Conservation (phyloP, 2,888 invertebrate species). For the Dicycla oo region DNA sequence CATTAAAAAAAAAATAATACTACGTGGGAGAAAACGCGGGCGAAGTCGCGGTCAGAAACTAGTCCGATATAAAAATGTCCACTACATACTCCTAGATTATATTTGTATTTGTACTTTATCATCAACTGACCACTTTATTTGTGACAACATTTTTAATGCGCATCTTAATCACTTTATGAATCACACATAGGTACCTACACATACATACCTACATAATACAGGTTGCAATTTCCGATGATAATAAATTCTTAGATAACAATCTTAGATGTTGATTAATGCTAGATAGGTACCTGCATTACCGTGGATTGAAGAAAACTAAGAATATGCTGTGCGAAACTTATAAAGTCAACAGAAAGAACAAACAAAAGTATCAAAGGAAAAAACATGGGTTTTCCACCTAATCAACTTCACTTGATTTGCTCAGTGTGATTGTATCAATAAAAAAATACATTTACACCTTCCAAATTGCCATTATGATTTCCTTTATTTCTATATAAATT, state of each 20-base stretch:
- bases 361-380: no score
- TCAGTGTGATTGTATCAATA: no score
- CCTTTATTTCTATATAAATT: no score
- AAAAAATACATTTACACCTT: no score
- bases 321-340: not conserved
- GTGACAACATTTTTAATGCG: conserved; percentile 29
- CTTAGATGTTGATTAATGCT: conserved; percentile 29
- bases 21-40: no score
- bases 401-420: no score
- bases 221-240: conserved; percentile 53
- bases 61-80: not conserved
- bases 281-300: conserved; percentile 25
- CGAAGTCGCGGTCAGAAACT: not conserved
- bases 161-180: conserved; percentile 28
- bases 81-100: not conserved
- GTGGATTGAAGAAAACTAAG: conserved; percentile 26
- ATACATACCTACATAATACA: conserved; percentile 5
- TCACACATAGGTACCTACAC: conserved; percentile 15
- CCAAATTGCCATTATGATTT: no score
- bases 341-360: not conserved
- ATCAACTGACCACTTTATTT: not conserved
- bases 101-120: not conserved
- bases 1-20: no score
- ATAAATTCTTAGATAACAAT: conserved; percentile 50
- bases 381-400: no score